Evolutionary conservation across 2,888 invertebrate genomes (phyloP), one percentile per base, ranked within the genome.

Genomic region (Dendrolimus pini): DNA sequence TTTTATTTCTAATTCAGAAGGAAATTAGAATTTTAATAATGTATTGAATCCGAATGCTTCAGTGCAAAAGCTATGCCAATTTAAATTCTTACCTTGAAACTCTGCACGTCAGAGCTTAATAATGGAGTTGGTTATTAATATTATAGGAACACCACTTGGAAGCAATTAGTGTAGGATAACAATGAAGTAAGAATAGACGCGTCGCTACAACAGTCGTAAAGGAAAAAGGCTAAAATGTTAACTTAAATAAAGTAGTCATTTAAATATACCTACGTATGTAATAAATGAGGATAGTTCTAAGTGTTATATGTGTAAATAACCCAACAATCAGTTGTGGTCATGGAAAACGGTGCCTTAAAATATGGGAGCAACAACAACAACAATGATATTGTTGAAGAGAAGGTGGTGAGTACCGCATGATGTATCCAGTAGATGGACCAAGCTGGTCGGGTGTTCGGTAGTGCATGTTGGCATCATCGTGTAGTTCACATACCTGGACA

Each of bases 321-420:
- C 83, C 85, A 81, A 82, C 86, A 71, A 80, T 83, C 80, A 81
- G 75, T 85, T 78, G 83, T 82, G 88, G 89, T 84, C 87, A 91
- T 91, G 91, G 91, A 91, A 89, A 91, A 89, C 89, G 89, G 91
- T 91, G 91, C 91, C 90, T 91, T 91, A 88, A 91, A 90, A 83
- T 89, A 90, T 89, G 91, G 91, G 89, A 91, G 90, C 90, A 91
- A 91, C 78, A 91, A 90, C 82, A 89, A 90, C 83, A 90, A 89
- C 78, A 90, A 89, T 76, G 91, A 89, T 64, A 82, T 86, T 70
- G 70, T 85, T 66, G 90, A 90, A 66, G 91, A 91, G 65, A 91
- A 91, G 75, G 87, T 90, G 88, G 91, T 91, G 61, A 89, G 90
- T 85, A 47, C 56, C 53, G 52, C 53, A 53, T 41, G 53, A 41